Conservation (phyloP, 2,888 invertebrate genomes). For the Acrobasis consociella region DNA sequence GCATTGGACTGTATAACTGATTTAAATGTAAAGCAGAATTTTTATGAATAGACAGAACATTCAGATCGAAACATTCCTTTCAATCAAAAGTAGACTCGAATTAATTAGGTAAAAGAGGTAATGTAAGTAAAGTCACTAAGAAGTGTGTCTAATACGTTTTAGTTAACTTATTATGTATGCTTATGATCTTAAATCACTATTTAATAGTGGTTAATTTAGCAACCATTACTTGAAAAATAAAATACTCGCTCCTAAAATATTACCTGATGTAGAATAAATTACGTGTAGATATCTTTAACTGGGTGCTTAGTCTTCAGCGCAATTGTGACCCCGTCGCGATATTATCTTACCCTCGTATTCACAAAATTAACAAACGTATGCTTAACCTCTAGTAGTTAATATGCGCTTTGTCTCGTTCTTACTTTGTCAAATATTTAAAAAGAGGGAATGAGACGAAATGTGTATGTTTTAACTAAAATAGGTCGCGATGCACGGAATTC, state of each 20-base stretch:
- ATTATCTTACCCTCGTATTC: neutral
- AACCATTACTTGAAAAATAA: constrained; percentile 25
- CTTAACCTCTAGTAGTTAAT: no score
- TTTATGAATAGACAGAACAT: neutral
- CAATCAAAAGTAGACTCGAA: neutral
- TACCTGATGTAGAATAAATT: constrained; percentile 43
- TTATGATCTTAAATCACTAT: constrained; percentile 48
- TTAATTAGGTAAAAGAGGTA: neutral
- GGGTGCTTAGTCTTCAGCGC: neutral
- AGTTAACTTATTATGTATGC: constrained; percentile 24
- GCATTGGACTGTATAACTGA: no score
- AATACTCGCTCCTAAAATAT: constrained; percentile 49
- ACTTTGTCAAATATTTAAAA: no score
- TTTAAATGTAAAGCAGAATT: no score
- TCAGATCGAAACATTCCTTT: constrained; percentile 1
- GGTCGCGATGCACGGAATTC: no score
- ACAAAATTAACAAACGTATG: no score
- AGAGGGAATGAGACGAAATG: no score
- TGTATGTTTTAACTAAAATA: no score
- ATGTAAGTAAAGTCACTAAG: neutral
- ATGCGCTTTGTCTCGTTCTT: no score
- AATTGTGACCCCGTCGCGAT: neutral
- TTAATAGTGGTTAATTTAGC: constrained; percentile 51
- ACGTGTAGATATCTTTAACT: constrained; percentile 22
- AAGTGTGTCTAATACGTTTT: constrained; percentile 4